Percentiles rank a stretch among this genome's conserved stretches.
phyloP scores from a whole-genome alignment of 64 coral and sea anemone genomes.

The Porites lutea region DNA sequence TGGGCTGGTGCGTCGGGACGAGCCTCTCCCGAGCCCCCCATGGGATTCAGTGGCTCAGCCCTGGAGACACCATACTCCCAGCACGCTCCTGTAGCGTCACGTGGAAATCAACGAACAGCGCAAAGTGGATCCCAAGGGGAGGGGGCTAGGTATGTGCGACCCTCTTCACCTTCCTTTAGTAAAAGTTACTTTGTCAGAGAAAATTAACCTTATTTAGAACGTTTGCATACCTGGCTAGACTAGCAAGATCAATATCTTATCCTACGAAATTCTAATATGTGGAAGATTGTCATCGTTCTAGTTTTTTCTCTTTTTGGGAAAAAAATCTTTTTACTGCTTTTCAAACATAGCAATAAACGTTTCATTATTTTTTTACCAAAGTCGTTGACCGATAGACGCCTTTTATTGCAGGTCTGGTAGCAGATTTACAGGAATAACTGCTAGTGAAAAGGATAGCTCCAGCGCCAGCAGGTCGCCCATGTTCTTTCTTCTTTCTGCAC shows the following conservation, averaged over 20 bases:
- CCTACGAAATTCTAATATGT: no score
- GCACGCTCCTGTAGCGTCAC: constrained; percentile 40
- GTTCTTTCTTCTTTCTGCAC: constrained; percentile 69
- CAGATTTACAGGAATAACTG: constrained; percentile 65
- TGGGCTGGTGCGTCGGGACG: constrained; percentile 72
- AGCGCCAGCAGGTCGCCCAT: constrained; percentile 47
- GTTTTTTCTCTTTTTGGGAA: no score
- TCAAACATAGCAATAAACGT: no score
- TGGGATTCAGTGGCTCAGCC: constrained; percentile 74
- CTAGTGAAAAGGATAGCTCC: constrained; percentile 64
- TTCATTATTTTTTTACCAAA: no score
- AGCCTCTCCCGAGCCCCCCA: constrained; percentile 64
- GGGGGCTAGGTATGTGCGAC: constrained; percentile 23
- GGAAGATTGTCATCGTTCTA: no score
- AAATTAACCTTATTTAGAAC: no score
- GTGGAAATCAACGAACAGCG: constrained; percentile 10
- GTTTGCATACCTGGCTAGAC: no score
- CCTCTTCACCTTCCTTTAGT: neutral
- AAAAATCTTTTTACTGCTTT: no score
- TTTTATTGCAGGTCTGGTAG: constrained; percentile 65
- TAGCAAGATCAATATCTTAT: no score
- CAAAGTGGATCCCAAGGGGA: constrained; percentile 39
- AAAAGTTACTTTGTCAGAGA: no score
- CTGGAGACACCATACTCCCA: constrained; percentile 39
- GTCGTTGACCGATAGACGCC: no score